phyloP scores from a whole-genome alignment of 2,888 invertebrate genomes.

The Papilio elwesi region DNA sequence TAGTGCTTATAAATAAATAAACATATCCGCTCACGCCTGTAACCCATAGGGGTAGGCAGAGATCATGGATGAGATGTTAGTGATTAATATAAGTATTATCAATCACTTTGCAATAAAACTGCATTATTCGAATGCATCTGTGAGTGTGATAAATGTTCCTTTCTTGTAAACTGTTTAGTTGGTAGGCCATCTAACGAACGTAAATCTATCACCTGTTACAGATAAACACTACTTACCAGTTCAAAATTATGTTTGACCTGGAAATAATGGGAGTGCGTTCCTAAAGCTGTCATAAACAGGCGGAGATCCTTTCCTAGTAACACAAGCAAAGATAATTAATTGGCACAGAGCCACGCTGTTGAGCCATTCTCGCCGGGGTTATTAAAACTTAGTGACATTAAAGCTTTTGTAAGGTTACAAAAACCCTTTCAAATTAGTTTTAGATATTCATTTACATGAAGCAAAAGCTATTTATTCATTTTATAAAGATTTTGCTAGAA shows the following conservation, averaged over 20 bases:
- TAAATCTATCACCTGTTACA: too few relatives aligned
- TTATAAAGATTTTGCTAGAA: too few relatives aligned
- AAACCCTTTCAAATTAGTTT: conserved; percentile 5
- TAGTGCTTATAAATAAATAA: too few relatives aligned
- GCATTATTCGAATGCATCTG: too few relatives aligned
- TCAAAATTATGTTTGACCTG: not conserved
- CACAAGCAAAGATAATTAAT: conserved; percentile 28
- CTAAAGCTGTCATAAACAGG: conserved; percentile 12
- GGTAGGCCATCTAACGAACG: too few relatives aligned
- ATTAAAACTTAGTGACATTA: conserved; percentile 29
- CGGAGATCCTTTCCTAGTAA: conserved; percentile 22
- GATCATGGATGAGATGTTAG: too few relatives aligned
- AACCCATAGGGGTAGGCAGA: too few relatives aligned
- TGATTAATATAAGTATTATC: too few relatives aligned
- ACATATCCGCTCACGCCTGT: too few relatives aligned
- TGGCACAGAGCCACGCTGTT: conserved; percentile 28
- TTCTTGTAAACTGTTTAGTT: too few relatives aligned
- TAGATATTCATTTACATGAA: not conserved
- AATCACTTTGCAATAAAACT: too few relatives aligned
- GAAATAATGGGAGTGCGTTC: not conserved
- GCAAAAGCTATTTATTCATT: not conserved
- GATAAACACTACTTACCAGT: not conserved
- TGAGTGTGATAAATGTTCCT: too few relatives aligned
- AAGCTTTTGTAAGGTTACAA: conserved; percentile 5
- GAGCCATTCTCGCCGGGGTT: conserved; percentile 24